Conservation (phyloP, 2,113 vertebrate species). For the Enhydra lutris region DNA sequence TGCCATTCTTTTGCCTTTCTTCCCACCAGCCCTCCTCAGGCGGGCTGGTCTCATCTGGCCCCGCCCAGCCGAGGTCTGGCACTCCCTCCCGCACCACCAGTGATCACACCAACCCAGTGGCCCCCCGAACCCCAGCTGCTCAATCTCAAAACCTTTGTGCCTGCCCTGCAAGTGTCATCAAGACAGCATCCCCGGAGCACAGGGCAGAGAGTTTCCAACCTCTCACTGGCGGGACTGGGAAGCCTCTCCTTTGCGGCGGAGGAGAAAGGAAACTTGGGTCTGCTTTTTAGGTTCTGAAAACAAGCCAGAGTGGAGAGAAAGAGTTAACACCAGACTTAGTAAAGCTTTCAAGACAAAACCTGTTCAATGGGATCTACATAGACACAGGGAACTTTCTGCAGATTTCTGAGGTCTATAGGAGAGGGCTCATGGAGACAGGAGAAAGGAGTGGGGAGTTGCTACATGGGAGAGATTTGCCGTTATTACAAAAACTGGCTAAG, state of each 20-base stretch:
- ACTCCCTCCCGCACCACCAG: constrained; percentile 59
- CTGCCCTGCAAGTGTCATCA: constrained; percentile 85
- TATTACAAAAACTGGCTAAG: constrained; percentile 87
- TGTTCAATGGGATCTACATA: constrained; percentile 84
- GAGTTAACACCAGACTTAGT: constrained; percentile 89
- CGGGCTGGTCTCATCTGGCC: constrained; percentile 67
- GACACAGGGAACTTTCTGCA: constrained; percentile 84
- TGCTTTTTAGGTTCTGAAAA: constrained; percentile 90
- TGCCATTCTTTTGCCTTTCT: constrained; percentile 54
- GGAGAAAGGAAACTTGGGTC: constrained; percentile 90
- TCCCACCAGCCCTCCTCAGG: constrained; percentile 69
- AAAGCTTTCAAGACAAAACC: constrained; percentile 89
- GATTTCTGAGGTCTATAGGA: constrained; percentile 84
- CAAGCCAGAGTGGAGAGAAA: constrained; percentile 87
- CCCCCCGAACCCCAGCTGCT: constrained; percentile 70
- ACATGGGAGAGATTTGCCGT: constrained; percentile 85
- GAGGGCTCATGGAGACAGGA: constrained; percentile 79
- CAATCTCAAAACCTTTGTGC: constrained; percentile 83
- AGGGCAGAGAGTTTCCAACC: constrained; percentile 86
- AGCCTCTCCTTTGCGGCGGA: constrained; percentile 85
- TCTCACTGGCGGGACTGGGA: constrained; percentile 87
- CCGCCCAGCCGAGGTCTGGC: constrained; percentile 74
- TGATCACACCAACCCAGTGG: constrained; percentile 71
- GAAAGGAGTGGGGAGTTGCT: constrained; percentile 85
- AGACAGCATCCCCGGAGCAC: constrained; percentile 87